These are phyloP conservation scores for Protobothrops flavoviridis DNA, from an alignment of 2,113 vertebrate genomes.

Conservation along the genomic window DNA sequence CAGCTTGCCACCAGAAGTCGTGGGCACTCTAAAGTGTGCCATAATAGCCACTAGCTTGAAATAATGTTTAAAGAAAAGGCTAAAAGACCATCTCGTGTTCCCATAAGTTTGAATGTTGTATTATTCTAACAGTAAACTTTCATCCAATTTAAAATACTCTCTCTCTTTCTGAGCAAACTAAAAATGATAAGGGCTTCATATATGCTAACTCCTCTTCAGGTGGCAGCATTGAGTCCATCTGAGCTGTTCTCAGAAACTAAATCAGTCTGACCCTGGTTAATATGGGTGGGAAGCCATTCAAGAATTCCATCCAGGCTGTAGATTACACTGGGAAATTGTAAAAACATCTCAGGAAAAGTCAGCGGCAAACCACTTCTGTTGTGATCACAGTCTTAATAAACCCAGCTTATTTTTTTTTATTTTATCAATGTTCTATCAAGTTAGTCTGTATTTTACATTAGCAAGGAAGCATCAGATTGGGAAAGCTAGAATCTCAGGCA, in stretches of 20 bases:
- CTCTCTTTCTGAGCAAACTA: background rate
- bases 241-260: background rate
- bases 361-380: background rate
- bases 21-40: background rate
- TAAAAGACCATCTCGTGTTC: background rate
- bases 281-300: background rate
- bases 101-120: background rate
- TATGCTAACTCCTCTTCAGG: background rate
- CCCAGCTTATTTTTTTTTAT: background rate
- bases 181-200: background rate
- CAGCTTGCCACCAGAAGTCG: too few relatives aligned
- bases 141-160: background rate
- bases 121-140: background rate
- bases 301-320: background rate
- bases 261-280: background rate
- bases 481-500: background rate
- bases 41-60: background rate
- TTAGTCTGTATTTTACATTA: background rate
- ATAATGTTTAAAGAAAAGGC: background rate
- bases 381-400: background rate
- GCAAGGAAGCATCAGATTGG: background rate
- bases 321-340: background rate
- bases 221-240: background rate
- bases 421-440: background rate
- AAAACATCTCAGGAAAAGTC: background rate